Evolutionary conservation across 2,888 invertebrate species (phyloP), one percentile per base, ranked within the genome.

Genomic region (Lithosia quadra): DNA sequence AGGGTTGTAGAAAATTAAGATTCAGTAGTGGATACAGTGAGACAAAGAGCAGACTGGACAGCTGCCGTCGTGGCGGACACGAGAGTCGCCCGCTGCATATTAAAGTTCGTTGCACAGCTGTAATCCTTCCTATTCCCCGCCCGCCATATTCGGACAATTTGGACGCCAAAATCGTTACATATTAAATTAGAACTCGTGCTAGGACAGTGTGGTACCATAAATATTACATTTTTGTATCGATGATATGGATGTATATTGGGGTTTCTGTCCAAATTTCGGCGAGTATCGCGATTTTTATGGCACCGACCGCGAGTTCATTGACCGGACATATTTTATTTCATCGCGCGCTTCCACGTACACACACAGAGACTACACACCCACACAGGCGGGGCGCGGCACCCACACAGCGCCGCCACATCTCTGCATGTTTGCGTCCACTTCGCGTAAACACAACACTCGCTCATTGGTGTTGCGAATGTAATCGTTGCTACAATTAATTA

Each of bases 311-410:
- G 91, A 85, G 95, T 89, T 95, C 95, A 88, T 91, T 93, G 95
- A 93, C 94, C 95, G 94, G 92, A 94, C 95, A 94, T 94, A 94
- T 94, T 95, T 95, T 95, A 95, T 95, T 95, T 94, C 93, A 95
- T 94, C 95, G 94, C 94, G 93, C 94, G 91, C 93, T 93, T 94
- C 93, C 93, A 94, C 91, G 92, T 92, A 90, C 93, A 91, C 93
- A 92, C 92, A 93, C 91, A 88, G 81, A 87, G 86, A 84, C 86
- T 82, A 85, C 85, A 86, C 90, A 86, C 91, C 88, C 92, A 90
- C 92, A 90, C 88, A 84, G 81, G 79, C 75, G 79, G 78, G 80
- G 83, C 76, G 83, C 77, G 82, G 83, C 89, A 90, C 91, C 86
- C 92, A 91, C 91, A 92, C 94, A 75, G 72, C 68, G 76, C 74